Evolutionary conservation across 2,888 invertebrate genomes (phyloP).

Genomic region (Andrena trimmerana): DNA sequence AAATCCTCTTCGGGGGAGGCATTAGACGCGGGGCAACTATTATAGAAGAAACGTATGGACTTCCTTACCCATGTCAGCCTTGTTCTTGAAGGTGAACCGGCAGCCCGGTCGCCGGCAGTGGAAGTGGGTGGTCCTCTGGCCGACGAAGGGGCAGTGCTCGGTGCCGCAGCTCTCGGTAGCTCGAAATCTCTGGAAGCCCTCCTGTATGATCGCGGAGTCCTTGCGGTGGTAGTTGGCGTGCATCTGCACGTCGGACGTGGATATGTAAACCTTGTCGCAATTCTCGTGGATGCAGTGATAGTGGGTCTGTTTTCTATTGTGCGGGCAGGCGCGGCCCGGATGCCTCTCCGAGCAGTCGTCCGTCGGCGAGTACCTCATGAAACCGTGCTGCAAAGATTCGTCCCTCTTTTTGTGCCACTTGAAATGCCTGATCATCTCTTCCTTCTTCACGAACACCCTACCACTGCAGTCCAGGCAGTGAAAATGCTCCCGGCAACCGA

Average conservation of each 20-base stretch:
- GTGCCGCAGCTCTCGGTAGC: slow-evolving; percentile 98
- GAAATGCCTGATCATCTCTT: slow-evolving; percentile 99
- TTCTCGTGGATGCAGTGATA: slow-evolving; percentile 98
- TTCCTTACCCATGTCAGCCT: slow-evolving; percentile 99
- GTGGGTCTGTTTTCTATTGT: slow-evolving; percentile 97
- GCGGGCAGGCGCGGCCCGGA: slow-evolving; percentile 90
- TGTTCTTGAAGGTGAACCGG: slow-evolving; percentile 98
- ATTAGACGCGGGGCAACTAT: background rate
- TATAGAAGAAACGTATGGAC: slow-evolving; percentile 8
- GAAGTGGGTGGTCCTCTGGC: slow-evolving; percentile 98
- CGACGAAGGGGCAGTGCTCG: slow-evolving; percentile 95
- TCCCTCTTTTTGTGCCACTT: slow-evolving; percentile 99
- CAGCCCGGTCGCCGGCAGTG: slow-evolving; percentile 97
- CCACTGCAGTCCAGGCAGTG: slow-evolving; percentile 94
- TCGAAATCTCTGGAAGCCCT: slow-evolving; percentile 98
- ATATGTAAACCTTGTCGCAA: slow-evolving; percentile 98
- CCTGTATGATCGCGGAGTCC: slow-evolving; percentile 98
- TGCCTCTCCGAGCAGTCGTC: slow-evolving; percentile 97
- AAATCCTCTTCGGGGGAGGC: background rate
- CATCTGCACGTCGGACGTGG: slow-evolving; percentile 99
- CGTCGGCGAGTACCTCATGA: slow-evolving; percentile 96
- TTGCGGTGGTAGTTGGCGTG: slow-evolving; percentile 99
- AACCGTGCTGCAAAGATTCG: slow-evolving; percentile 97
- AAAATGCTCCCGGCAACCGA: slow-evolving; percentile 97
- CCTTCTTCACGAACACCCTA: slow-evolving; percentile 98